A percentile compares a stretch with the other conserved stretches of the same genome.
phyloP scores from a whole-genome alignment of 2,888 invertebrate species.

The Agrochola lychnidis region DNA sequence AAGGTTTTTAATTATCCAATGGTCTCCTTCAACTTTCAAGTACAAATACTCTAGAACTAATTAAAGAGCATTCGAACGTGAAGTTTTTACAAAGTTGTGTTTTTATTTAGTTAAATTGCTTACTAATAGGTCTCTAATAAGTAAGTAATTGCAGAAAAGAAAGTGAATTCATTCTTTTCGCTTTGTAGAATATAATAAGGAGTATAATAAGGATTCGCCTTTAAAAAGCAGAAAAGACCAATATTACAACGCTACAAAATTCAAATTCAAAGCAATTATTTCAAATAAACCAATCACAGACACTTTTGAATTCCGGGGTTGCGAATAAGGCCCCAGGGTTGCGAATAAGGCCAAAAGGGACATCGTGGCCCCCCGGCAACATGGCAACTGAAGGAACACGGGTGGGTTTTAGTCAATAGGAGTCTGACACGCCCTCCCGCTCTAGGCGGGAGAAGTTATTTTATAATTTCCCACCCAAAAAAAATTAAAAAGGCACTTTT shows the following conservation, averaged over 20 bases:
- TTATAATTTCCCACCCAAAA: too few relatives aligned
- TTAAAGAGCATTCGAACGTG: constrained; percentile 16
- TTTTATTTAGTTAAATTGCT: constrained; percentile 14
- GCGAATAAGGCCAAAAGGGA: too few relatives aligned
- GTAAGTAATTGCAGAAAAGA: not conserved
- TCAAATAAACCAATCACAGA: too few relatives aligned
- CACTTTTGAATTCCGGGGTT: too few relatives aligned
- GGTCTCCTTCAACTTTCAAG: constrained; percentile 1
- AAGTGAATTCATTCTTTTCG: constrained; percentile 11
- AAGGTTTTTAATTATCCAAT: constrained; percentile 8
- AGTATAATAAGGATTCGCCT: constrained; percentile 20
- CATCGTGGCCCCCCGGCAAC: too few relatives aligned
- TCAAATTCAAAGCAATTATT: too few relatives aligned
- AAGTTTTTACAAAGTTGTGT: constrained; percentile 6
- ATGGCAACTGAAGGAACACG: too few relatives aligned
- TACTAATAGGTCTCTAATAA: not conserved
- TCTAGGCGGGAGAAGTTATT: too few relatives aligned
- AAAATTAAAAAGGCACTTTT: too few relatives aligned
- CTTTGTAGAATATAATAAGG: constrained; percentile 5
- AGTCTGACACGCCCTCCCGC: too few relatives aligned
- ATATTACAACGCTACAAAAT: constrained; percentile 1
- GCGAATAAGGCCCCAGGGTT: too few relatives aligned
- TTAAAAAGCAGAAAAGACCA: constrained; percentile 21
- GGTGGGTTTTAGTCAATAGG: too few relatives aligned
- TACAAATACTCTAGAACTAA: constrained; percentile 2